phyloP scores from a whole-genome alignment of 2,888 invertebrate genomes.

The Leucophora obtusa region DNA sequence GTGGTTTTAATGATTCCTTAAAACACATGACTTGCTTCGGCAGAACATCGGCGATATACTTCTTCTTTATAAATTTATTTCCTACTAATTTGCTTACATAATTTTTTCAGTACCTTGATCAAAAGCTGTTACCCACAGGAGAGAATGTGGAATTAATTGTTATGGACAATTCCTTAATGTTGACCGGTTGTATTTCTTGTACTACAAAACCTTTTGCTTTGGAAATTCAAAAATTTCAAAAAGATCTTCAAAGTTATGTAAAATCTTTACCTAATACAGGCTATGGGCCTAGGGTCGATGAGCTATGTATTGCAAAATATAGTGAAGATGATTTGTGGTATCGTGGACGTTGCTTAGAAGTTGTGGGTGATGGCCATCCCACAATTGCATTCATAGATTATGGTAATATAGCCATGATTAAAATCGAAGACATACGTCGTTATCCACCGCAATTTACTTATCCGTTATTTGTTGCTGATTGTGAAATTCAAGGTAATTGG shows the following conservation, averaged over 20 bases:
- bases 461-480: slow-evolving; percentile 73
- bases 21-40: no score
- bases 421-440: slow-evolving; percentile 72
- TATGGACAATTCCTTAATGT: slow-evolving; percentile 74
- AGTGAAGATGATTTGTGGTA: slow-evolving; percentile 73
- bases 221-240: slow-evolving; percentile 72
- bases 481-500: slow-evolving; percentile 69
- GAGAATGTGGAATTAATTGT: slow-evolving; percentile 71
- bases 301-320: slow-evolving; percentile 75
- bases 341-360: slow-evolving; percentile 74
- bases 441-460: slow-evolving; percentile 75
- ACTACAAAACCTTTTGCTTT: slow-evolving; percentile 69
- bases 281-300: slow-evolving; percentile 70
- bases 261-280: slow-evolving; percentile 59
- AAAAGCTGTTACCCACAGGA: slow-evolving; percentile 69
- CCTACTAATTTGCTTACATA: not conserved
- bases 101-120: slow-evolving; percentile 67
- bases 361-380: slow-evolving; percentile 76
- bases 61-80: no score
- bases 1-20: no score
- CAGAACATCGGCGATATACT: no score
- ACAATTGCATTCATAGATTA: slow-evolving; percentile 76
- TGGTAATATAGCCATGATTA: slow-evolving; percentile 72
- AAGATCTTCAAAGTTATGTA: slow-evolving; percentile 72
- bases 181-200: slow-evolving; percentile 72